phyloP scores from a whole-genome alignment of 2,113 vertebrate genomes.

The Gallinago jamesoni region DNA sequence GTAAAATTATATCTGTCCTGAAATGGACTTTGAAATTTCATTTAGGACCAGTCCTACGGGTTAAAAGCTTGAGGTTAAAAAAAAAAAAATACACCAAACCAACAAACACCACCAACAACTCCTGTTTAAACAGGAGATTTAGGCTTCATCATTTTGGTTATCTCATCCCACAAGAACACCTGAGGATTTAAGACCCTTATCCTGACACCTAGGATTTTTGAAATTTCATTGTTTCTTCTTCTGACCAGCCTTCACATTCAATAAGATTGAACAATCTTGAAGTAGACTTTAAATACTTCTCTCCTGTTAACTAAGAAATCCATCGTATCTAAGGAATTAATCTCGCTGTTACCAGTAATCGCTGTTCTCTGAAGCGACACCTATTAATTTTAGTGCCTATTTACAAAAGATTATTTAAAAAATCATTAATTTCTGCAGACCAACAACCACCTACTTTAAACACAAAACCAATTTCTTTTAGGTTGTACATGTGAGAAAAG shows the following conservation, averaged over 20 bases:
- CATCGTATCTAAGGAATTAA: not conserved
- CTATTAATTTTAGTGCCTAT: not conserved
- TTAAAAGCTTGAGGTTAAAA: not conserved
- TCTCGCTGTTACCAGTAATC: not conserved
- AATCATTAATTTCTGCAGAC: not conserved
- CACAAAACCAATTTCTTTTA: not conserved
- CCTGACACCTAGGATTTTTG: not conserved
- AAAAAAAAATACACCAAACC: not conserved
- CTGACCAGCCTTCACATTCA: not conserved
- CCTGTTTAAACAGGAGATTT: not conserved
- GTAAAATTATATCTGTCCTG: not conserved
- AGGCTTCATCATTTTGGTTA: not conserved
- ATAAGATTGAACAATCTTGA: not conserved
- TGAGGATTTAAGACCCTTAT: not conserved
- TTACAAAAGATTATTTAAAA: not conserved
- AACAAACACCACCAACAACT: not conserved
- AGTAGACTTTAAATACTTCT: not conserved
- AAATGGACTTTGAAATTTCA: not conserved
- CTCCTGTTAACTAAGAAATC: not conserved
- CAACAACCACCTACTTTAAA: not conserved
- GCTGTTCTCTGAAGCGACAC: not conserved
- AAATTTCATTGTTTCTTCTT: not conserved
- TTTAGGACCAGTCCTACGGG: not conserved
- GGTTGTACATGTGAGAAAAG: not conserved
- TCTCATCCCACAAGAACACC: not conserved